Conservation (phyloP, 2,797 vertebrate genomes). For the Sphaeramia orbicularis region DNA sequence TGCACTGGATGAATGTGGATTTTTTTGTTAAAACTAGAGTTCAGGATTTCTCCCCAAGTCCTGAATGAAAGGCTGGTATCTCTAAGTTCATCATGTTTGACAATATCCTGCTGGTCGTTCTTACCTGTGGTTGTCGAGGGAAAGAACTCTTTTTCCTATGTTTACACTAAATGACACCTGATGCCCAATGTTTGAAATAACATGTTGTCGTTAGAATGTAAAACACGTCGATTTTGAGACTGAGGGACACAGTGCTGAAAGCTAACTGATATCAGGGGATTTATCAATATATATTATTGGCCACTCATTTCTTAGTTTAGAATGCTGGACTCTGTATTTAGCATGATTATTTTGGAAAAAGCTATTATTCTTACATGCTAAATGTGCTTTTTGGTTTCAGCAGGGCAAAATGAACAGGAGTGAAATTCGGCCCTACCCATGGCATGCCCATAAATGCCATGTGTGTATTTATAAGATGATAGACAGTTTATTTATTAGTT, state of each 20-base stretch:
- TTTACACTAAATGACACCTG: conserved; percentile 66
- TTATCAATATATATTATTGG: conserved; percentile 37
- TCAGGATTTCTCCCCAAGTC: conserved; percentile 21
- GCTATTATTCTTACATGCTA: conserved; percentile 7
- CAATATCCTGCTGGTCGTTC: conserved; percentile 49
- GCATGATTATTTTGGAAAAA: conserved; percentile 13
- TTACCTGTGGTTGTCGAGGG: conserved; percentile 55
- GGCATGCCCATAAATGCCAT: neutral
- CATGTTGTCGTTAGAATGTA: conserved; percentile 82
- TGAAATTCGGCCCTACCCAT: conserved; percentile 2
- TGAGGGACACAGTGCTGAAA: conserved; percentile 71
- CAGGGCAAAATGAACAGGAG: conserved; percentile 1
- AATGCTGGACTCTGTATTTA: conserved; percentile 29
- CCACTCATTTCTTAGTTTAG: conserved; percentile 29
- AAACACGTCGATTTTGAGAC: conserved; percentile 67
- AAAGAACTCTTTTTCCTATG: conserved; percentile 38
- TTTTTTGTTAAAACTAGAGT: conserved; percentile 25
- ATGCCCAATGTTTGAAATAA: conserved; percentile 51
- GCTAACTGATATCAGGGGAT: conserved; percentile 56
- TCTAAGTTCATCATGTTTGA: conserved; percentile 18
- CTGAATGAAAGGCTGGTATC: conserved; percentile 11
- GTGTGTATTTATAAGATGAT: neutral
- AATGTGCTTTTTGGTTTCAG: neutral
- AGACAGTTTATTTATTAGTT: conserved; percentile 10
- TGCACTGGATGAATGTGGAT: conserved; percentile 40